Base-by-base conservation (phyloP, 2,797 vertebrate genomes). In the Clarias fuscus region DNA sequence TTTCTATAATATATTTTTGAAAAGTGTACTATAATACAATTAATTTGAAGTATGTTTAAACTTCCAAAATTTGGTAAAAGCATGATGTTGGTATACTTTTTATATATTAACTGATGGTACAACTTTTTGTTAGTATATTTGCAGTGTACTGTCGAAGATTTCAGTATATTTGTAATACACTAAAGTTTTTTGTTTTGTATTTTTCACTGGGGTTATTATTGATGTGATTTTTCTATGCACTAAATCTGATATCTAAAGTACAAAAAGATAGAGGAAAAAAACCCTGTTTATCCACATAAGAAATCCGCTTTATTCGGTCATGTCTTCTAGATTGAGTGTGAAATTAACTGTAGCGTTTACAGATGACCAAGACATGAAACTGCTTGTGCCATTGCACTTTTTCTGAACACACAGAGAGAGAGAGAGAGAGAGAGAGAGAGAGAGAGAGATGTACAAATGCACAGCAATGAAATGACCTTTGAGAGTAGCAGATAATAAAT, bases 401-500 rank as follows among this genome's bases (percentile, higher is more conserved):
- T 56, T 56, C 73, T 76, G 15, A n/a, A 27, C 2, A 56, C 1
- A 75, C 13, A 73, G 10, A 11, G 71, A 20, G n/a, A 17, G 59
- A 79, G 37, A 72, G 77, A 85, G 33, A 75, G 67, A 59, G 70
- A 72, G 56, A 24, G 80, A 85, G 30, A 48, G 13, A 2, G 14
- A 59, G 40, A 37, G 20, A 67, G 48, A 20, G 27, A 65, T 27
- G 33, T 40, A 40, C 18, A 78, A 78, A 59, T 78, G 56, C 75
- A 59, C 18, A 1, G 30, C n/a, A 62, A 37, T 61, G 58, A 59
- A 79, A 40, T 79, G 58, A 79, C 76, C 76, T 79, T 79, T 79
- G 10, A 79, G 76, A 61, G 33, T 33, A 79, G 75, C 56, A 78
- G 30, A 78, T 78, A 59, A 78, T 78, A 79, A 7, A 79, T 62